These are phyloP conservation scores for Microcebus murinus DNA, from an alignment of 2,113 vertebrate species.

Conservation along the genomic window DNA sequence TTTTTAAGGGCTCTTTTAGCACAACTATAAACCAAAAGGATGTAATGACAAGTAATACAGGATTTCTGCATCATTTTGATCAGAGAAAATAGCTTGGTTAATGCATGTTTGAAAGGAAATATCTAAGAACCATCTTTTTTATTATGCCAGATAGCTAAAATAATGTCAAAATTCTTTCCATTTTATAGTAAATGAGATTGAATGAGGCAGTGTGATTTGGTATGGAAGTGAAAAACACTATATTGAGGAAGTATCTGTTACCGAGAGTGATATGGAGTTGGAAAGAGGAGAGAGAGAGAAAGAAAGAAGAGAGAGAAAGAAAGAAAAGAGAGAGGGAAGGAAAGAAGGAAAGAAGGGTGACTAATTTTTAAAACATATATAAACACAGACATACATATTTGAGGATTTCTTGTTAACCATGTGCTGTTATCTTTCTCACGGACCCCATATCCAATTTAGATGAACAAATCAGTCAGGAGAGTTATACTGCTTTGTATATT, in stretches of 20 bases:
- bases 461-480: not conserved
- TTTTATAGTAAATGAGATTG: not conserved
- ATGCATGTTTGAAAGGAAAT: not conserved
- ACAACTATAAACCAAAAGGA: not conserved
- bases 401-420: not conserved
- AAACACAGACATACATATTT: not conserved
- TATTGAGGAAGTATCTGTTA: not conserved
- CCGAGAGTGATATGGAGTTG: not conserved
- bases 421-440: not conserved
- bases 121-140: not conserved
- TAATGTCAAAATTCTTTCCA: not conserved
- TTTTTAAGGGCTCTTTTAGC: not conserved
- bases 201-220: not conserved
- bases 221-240: not conserved
- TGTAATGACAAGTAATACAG: not conserved
- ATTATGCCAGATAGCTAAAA: not conserved
- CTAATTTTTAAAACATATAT: not conserved
- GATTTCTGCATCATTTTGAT: not conserved
- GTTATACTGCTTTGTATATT: not conserved
- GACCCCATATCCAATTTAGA: not conserved
- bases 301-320: not conserved
- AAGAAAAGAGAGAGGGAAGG: not conserved
- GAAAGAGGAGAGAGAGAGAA: not conserved
- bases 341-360: not conserved
- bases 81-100: not conserved